Percentiles rank a stretch among this genome's conserved stretches.
phyloP scores from a whole-genome alignment of 2,797 vertebrate genomes.

The Cyprinella venusta region DNA sequence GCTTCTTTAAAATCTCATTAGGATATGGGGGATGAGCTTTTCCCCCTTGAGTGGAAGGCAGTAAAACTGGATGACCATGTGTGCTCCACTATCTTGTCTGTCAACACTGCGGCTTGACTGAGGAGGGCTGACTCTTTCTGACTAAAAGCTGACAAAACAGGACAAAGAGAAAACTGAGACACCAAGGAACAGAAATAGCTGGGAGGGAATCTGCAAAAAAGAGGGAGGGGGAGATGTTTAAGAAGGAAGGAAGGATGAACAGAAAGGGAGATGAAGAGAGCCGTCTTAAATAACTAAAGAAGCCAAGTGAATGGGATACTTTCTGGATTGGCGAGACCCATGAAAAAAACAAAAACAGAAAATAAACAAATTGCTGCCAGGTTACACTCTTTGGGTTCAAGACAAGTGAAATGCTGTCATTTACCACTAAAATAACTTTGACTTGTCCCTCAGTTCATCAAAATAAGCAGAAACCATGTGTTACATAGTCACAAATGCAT shows the following conservation, averaged over 20 bases:
- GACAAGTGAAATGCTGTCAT: too few species aligned
- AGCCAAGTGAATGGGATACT: background rate
- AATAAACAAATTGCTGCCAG: constrained; percentile 9
- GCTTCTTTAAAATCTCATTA: constrained; percentile 49
- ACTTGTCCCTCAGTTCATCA: too few species aligned
- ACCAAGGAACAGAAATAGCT: constrained; percentile 13
- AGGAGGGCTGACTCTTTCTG: constrained; percentile 1
- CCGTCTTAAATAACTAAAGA: background rate
- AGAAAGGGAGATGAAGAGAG: constrained; percentile 12
- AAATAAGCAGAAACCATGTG: too few species aligned
- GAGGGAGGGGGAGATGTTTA: background rate
- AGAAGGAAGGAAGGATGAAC: constrained; percentile 7
- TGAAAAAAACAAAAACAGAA: background rate
- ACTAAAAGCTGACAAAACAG: constrained; percentile 40
- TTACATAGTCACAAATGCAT: too few species aligned
- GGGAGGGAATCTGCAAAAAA: background rate
- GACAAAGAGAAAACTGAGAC: constrained; percentile 36
- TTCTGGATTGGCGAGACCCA: background rate
- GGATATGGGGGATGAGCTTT: background rate
- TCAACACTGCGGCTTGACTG: constrained; percentile 6
- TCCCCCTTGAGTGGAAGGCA: background rate
- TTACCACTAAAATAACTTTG: too few species aligned
- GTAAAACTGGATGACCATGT: background rate
- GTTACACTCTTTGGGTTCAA: constrained; percentile 4
- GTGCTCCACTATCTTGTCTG: background rate